Evolutionary conservation across 2,888 invertebrate genomes (phyloP).

Genomic region (Pyrrhosoma nymphula): DNA sequence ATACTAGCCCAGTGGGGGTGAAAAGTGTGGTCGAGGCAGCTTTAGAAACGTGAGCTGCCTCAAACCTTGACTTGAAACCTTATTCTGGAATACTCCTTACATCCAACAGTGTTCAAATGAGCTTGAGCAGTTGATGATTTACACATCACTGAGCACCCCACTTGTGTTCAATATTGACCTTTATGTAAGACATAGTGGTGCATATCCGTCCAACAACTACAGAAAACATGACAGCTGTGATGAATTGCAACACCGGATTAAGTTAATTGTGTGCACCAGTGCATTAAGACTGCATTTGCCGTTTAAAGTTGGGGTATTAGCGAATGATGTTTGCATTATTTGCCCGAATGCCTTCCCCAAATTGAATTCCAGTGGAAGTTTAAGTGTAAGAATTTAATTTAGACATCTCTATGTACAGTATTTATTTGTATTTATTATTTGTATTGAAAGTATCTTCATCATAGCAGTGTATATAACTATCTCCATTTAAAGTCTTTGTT

Average conservation of each 20-base stretch:
- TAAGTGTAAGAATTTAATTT: conserved; percentile 1
- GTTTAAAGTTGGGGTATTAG: neutral
- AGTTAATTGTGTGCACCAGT: conserved; percentile 32
- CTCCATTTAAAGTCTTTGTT: conserved; percentile 22
- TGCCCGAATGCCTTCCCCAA: neutral
- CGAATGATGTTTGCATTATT: conserved; percentile 24
- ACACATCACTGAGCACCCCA: conserved; percentile 48
- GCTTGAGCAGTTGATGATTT: conserved; percentile 51
- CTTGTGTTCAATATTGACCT: conserved; percentile 29
- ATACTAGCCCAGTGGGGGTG: conserved; percentile 37
- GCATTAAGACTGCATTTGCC: conserved; percentile 41
- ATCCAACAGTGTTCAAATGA: conserved; percentile 56
- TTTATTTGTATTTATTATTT: conserved; percentile 65
- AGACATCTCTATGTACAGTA: conserved; percentile 53
- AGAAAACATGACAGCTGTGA: conserved; percentile 62
- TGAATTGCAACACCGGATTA: conserved; percentile 51
- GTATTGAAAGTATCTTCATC: conserved; percentile 41
- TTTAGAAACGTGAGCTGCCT: neutral
- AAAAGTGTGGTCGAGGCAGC: neutral
- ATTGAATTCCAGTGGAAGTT: conserved; percentile 33
- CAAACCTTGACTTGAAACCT: neutral
- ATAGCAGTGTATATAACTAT: conserved; percentile 35
- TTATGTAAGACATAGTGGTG: conserved; percentile 57
- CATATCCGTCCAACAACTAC: conserved; percentile 63
- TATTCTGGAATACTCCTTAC: conserved; percentile 42